Conservation (phyloP, 2,888 invertebrate genomes). For the Germaria angustata region DNA sequence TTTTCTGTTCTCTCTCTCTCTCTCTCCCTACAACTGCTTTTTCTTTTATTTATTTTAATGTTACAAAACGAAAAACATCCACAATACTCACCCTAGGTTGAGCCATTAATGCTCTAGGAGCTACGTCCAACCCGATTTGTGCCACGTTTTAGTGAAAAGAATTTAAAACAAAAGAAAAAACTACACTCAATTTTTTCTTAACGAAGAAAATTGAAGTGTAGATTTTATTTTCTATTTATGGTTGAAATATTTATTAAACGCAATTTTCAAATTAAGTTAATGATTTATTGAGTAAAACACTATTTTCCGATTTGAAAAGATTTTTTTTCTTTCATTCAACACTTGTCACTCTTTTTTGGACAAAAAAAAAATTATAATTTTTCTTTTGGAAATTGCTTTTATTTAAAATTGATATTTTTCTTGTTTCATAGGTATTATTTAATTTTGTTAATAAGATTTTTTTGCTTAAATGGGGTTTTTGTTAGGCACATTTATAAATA, state of each 20-base stretch:
- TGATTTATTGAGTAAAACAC: constrained; percentile 33
- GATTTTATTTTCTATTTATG: constrained; percentile 50
- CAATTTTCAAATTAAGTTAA: constrained; percentile 3
- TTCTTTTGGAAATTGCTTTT: constrained; percentile 28
- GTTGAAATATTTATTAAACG: constrained; percentile 31
- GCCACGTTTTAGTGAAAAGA: constrained; percentile 78
- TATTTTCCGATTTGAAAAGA: constrained; percentile 33
- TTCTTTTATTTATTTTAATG: not conserved
- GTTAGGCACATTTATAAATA: constrained; percentile 62
- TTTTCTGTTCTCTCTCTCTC: not conserved
- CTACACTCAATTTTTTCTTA: constrained; percentile 56
- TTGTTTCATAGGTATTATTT: constrained; percentile 37
- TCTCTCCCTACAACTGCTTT: constrained; percentile 38
- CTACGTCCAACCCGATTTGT: constrained; percentile 81
- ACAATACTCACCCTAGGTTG: constrained; percentile 80
- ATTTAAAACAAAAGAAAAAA: constrained; percentile 54
- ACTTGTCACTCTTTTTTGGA: constrained; percentile 36
- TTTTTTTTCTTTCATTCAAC: not conserved
- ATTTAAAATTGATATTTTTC: constrained; percentile 21
- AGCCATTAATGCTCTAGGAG: constrained; percentile 81
- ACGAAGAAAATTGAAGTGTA: constrained; percentile 58
- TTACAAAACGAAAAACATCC: not conserved
- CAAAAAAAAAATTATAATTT: constrained; percentile 35
- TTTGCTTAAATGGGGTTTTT: constrained; percentile 37
- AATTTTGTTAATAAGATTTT: not conserved